phyloP scores from a whole-genome alignment of 1,140 invertebrate species.

The Vanessa tameamea region DNA sequence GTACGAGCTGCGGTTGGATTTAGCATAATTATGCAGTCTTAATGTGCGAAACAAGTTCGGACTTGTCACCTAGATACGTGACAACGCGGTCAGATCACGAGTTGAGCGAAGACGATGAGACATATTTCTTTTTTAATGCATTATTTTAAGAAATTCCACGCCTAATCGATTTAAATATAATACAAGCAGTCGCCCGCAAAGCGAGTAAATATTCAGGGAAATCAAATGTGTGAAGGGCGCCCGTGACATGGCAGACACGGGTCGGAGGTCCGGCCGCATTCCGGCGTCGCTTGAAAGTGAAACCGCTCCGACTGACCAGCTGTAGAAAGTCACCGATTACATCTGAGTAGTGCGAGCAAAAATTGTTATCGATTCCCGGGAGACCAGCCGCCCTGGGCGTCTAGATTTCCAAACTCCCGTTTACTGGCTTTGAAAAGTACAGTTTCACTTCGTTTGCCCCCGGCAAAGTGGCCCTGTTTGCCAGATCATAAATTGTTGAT shows the following conservation, averaged over 20 bases:
- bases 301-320: constrained; percentile 67
- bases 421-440: constrained; percentile 20
- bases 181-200: background rate
- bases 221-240: constrained; percentile 26
- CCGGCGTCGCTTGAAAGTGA: constrained; percentile 73
- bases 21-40: constrained; percentile 37
- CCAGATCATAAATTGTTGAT: background rate
- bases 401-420: constrained; percentile 20
- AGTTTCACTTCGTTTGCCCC: constrained; percentile 17
- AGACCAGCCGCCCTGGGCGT: constrained; percentile 59
- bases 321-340: constrained; percentile 78
- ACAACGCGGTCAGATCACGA: background rate
- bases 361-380: constrained; percentile 69
- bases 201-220: constrained; percentile 21
- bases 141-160: background rate
- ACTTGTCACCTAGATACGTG: constrained; percentile 5
- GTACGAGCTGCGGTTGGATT: constrained; percentile 6
- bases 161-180: background rate
- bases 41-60: constrained; percentile 50
- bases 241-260: constrained; percentile 59
- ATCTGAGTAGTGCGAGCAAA: constrained; percentile 68
- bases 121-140: background rate
- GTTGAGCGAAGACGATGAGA: background rate
- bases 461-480: constrained; percentile 13
- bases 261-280: constrained; percentile 76